Conservation (phyloP, 2,113 vertebrate genomes). For the Istiophorus platypterus region DNA sequence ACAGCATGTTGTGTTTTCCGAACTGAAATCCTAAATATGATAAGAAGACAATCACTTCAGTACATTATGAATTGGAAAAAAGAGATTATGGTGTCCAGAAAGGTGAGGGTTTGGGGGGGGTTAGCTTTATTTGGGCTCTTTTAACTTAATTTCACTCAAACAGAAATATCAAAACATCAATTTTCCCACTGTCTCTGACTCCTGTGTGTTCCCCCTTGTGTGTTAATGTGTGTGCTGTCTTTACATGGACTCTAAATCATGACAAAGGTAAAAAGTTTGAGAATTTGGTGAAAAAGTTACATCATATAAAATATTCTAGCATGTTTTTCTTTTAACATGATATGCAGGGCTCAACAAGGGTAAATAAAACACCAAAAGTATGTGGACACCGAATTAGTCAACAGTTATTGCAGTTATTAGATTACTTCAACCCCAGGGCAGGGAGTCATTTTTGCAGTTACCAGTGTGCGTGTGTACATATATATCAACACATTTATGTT, state of each 20-base stretch:
- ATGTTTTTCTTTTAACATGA: neutral
- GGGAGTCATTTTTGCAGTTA: no score
- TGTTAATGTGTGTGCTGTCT: neutral
- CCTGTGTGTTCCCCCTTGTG: constrained; percentile 7
- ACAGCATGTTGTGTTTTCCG: constrained; percentile 40
- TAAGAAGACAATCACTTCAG: constrained; percentile 49
- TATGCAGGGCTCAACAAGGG: neutral
- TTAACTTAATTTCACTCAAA: constrained; percentile 9
- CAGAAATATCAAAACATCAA: neutral
- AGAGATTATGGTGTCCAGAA: neutral
- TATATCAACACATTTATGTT: no score
- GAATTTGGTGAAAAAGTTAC: neutral
- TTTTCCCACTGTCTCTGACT: neutral
- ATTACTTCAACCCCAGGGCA: no score
- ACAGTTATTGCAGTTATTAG: no score
- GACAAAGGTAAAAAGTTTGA: neutral
- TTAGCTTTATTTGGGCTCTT: constrained; percentile 15
- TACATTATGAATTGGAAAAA: constrained; percentile 27
- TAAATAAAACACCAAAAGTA: neutral
- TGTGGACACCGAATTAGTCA: no score
- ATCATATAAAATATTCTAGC: no score
- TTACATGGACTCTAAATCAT: neutral
- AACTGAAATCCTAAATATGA: constrained; percentile 56
- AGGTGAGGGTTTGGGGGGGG: constrained; percentile 32
- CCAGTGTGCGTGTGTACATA: no score